Evolutionary conservation across 1,140 invertebrate genomes (phyloP), one percentile per base, ranked within the genome.

Genomic region (Olivierus martensii): DNA sequence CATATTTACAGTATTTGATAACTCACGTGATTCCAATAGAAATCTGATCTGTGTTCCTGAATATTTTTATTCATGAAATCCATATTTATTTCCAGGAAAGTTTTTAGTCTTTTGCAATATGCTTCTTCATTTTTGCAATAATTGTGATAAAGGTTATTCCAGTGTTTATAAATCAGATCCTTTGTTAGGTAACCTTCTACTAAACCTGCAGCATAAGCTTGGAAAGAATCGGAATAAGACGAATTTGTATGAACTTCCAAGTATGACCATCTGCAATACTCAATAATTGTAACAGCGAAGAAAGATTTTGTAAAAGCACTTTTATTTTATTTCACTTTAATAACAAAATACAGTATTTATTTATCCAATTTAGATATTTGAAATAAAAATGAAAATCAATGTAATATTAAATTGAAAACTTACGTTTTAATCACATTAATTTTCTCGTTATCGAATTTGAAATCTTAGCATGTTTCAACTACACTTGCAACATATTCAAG

Each of bases 141-240:
- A 35, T 67, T 68, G 41, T 76, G 70, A 19, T 87, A 76, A 1
- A 83, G 87, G 63, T 88, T 87, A 60, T 78, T 70, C 75, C 84
- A 84, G 65, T 87, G 83, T 61, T 80, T 78, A 63, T 82, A 78
- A 49, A 92, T 89, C 22, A 88, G 71, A 58, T 82, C 79, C 76
- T 81, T 82, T 3, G 84, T 87, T 1, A 87, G 65, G 28, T 79
- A 79, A 0, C 87, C 88, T 69, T 93, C 89, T 1, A 87, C 71
- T n/a, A 87, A 73, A 9, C 90, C 90, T n/a, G 88, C 87, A 2
- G 83, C 82, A 65, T 83, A 89, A 0, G 86, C 86, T 71, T 93
- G 89, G 7, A 83, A 74, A 56, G 76, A 74, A 65, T 73, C 66
- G 1, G 57, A 46, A 66, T 79, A 84, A 2, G 73, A 71, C 39